Evolutionary conservation across 2,797 vertebrate genomes (phyloP).

Genomic region (Rhinophrynus dorsalis): DNA sequence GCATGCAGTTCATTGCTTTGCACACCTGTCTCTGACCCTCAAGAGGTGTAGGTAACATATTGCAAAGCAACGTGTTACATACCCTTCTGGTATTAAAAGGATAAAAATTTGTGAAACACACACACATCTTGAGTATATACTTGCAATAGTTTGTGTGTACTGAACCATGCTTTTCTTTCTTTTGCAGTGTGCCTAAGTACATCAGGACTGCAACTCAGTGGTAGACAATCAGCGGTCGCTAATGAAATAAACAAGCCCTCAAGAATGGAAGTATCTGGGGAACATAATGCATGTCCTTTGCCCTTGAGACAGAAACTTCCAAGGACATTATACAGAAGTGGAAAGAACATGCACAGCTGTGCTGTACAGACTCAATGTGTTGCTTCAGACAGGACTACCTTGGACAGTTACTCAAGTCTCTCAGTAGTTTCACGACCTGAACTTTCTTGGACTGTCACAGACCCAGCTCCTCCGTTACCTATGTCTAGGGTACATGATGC

Average conservation of each 20-base stretch:
- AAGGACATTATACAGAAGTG: constrained; percentile 24
- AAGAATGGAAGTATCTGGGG: background rate
- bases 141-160: too few species aligned
- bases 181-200: constrained; percentile 34
- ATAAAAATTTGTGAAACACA: too few species aligned
- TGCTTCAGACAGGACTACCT: background rate
- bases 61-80: too few species aligned
- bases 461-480: background rate
- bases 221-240: constrained; percentile 12
- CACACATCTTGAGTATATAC: too few species aligned
- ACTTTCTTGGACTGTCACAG: background rate
- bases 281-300: background rate
- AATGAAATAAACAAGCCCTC: background rate
- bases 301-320: background rate
- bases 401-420: background rate
- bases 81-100: too few species aligned
- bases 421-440: background rate
- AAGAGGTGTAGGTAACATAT: too few species aligned
- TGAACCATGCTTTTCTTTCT: background rate
- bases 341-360: background rate
- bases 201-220: constrained; percentile 11
- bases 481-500: background rate
- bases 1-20: too few species aligned
- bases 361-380: background rate
- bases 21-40: too few species aligned